Conservation (phyloP, 2,113 vertebrate species). For the Trematomus loennbergii region DNA sequence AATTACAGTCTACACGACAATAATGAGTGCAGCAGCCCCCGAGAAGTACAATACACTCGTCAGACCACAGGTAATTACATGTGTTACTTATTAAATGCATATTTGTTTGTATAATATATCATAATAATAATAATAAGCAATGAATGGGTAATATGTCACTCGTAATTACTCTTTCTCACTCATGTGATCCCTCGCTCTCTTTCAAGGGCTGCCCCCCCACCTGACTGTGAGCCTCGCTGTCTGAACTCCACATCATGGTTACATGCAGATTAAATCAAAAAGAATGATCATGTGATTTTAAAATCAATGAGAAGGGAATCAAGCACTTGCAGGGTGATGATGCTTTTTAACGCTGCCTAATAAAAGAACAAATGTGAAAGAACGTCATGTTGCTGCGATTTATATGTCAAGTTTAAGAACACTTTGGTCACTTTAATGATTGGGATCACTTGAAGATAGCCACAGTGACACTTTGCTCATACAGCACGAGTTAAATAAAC, state of each 20-base stretch:
- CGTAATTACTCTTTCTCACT: neutral
- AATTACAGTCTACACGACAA: conserved; percentile 80
- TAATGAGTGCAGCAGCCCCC: conserved; percentile 80
- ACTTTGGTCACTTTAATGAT: neutral
- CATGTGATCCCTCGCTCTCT: neutral
- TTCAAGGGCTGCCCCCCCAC: conserved; percentile 58
- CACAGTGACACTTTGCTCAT: too few relatives aligned
- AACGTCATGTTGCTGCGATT: neutral
- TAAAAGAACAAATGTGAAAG: neutral
- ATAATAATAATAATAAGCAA: neutral
- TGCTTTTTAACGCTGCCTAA: neutral
- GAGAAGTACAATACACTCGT: conserved; percentile 73
- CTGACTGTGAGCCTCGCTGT: neutral
- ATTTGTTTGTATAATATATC: neutral
- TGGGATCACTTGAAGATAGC: neutral
- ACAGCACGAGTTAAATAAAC: neutral
- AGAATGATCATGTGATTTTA: neutral
- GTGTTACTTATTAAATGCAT: neutral
- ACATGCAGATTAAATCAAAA: neutral
- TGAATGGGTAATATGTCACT: neutral
- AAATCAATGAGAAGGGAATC: neutral
- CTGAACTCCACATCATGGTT: neutral
- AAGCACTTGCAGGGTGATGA: neutral
- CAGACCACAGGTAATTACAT: conserved; percentile 63
- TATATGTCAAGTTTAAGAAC: conserved; percentile 1